phyloP scores from a whole-genome alignment of 2,888 invertebrate genomes.

The Drosophila limbata region DNA sequence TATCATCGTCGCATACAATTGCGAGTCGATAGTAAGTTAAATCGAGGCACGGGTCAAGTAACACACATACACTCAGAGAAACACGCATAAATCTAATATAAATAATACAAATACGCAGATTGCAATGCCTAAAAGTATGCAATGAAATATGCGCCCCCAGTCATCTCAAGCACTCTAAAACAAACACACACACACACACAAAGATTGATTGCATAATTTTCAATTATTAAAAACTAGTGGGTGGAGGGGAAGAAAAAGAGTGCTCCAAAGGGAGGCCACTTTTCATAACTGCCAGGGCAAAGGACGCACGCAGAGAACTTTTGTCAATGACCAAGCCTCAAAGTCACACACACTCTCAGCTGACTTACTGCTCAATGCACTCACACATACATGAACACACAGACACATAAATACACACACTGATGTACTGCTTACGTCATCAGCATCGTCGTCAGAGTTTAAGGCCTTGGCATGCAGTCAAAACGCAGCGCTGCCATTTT shows the following conservation, averaged over 20 bases:
- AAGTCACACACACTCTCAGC: conserved; percentile 62
- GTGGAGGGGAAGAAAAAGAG: conserved; percentile 1
- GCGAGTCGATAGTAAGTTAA: conserved; percentile 6
- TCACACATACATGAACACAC: conserved; percentile 30
- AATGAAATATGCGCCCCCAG: conserved; percentile 51
- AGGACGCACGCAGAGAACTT: conserved; percentile 57
- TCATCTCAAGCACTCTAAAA: conserved; percentile 41
- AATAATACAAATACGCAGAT: conserved; percentile 47
- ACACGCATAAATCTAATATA: conserved; percentile 42
- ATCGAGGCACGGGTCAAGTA: conserved; percentile 8
- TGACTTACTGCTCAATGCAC: conserved; percentile 67
- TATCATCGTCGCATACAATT: conserved; percentile 8
- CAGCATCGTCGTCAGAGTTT: conserved; percentile 61
- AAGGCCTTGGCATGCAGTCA: conserved; percentile 79
- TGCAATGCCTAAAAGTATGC: conserved; percentile 57
- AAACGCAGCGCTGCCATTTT: conserved; percentile 67
- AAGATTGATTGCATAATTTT: conserved; percentile 72
- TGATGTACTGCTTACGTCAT: conserved; percentile 71
- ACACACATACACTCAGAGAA: not conserved
- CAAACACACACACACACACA: conserved; percentile 9
- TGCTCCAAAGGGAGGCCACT: conserved; percentile 50
- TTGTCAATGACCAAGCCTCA: conserved; percentile 76
- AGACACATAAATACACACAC: not conserved
- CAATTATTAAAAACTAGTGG: conserved; percentile 70
- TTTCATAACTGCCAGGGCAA: conserved; percentile 67